These are phyloP conservation scores for Callinectes sapidus DNA, from an alignment of 2,888 invertebrate genomes.

Conservation along the genomic window DNA sequence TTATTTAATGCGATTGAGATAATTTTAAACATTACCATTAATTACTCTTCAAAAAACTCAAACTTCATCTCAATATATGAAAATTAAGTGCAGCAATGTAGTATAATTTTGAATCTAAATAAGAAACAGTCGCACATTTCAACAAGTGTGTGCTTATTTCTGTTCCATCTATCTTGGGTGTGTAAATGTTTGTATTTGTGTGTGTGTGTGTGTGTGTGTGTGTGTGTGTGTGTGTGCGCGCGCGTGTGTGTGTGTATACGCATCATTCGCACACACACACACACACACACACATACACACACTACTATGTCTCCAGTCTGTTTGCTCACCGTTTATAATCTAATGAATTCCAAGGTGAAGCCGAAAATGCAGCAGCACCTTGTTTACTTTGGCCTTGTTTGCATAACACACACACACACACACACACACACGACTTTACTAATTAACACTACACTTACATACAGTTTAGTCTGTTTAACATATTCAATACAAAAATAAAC, in stretches of 20 bases:
- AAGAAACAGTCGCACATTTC: not conserved
- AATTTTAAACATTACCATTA: not conserved
- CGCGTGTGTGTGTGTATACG: slow-evolving; percentile 24
- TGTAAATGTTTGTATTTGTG: not conserved
- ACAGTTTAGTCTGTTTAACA: not conserved
- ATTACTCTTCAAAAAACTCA: not conserved
- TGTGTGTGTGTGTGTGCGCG: slow-evolving; percentile 29
- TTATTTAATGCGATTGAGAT: not conserved
- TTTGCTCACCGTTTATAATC: not conserved
- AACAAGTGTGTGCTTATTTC: not conserved
- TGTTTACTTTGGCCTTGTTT: slow-evolving; percentile 10
- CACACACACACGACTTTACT: not conserved
- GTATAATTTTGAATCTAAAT: not conserved
- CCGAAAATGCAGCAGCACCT: not conserved
- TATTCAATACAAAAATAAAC: not conserved
- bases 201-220: slow-evolving; percentile 34
- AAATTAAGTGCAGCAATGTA: not conserved
- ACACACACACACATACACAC: slow-evolving; percentile 2
- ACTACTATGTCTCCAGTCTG: not conserved
- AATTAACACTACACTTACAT: not conserved
- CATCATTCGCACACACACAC: not conserved
- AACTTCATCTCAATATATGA: not conserved
- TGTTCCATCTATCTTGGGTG: not conserved
- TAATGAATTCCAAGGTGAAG: not conserved
- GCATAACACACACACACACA: not conserved